Conservation (phyloP, 1,140 invertebrate genomes). For the Drosophila bipectinata region DNA sequence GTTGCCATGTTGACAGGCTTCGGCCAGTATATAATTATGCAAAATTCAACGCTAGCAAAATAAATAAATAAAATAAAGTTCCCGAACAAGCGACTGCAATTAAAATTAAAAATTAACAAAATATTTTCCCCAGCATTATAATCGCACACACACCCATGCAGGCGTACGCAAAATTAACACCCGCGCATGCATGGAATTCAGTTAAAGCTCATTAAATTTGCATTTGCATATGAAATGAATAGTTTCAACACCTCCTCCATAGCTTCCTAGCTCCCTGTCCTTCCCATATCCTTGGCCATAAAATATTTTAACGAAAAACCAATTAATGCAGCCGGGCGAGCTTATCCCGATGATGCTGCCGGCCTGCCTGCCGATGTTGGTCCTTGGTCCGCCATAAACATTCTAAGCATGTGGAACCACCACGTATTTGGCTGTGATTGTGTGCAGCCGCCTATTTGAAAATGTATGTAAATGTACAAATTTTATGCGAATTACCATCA, state of each 20-base stretch:
- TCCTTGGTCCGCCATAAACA: conserved; percentile 46
- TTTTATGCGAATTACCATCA: conserved; percentile 59
- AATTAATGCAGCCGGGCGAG: conserved; percentile 65
- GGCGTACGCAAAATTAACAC: conserved; percentile 50
- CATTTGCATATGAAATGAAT: conserved; percentile 73
- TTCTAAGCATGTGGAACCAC: neutral
- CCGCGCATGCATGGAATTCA: conserved; percentile 37
- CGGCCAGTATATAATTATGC: conserved; percentile 67
- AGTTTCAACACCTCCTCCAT: conserved; percentile 57
- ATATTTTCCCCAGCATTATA: conserved; percentile 55
- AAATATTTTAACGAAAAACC: conserved; percentile 55
- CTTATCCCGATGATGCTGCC: conserved; percentile 1
- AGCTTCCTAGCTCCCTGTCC: neutral
- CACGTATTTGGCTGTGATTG: conserved; percentile 11
- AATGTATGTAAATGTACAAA: conserved; percentile 50
- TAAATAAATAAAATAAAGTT: conserved; percentile 45
- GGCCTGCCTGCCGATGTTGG: neutral
- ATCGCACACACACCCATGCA: conserved; percentile 18
- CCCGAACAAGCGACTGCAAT: conserved; percentile 70
- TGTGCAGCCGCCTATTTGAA: conserved; percentile 10
- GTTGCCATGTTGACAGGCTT: conserved; percentile 50
- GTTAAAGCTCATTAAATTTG: conserved; percentile 79
- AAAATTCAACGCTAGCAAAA: conserved; percentile 49
- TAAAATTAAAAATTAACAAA: conserved; percentile 81
- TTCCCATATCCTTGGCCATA: conserved; percentile 2